Evolutionary conservation across 53 echinoderm and acorn worm species (phyloP), one percentile per base, ranked within the genome.

Genomic region (Antedon mediterranea): DNA sequence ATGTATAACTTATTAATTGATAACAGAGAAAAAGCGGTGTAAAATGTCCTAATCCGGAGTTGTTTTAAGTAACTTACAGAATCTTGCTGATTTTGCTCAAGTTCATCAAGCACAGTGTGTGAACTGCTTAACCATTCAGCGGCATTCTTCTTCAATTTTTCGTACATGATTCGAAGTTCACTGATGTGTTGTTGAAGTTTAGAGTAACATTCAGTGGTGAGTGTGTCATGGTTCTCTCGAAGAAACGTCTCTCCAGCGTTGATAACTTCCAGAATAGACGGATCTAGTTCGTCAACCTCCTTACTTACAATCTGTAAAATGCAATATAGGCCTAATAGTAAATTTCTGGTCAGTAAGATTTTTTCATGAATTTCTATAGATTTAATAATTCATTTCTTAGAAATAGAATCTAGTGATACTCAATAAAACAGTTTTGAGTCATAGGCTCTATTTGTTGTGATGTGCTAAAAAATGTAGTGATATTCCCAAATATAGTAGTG

Each of bases 191-290:
- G 78, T 44, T 85, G 85, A 57, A 95, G 84, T 74, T 89, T 92
- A 0, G 85, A 77, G 82, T 91, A 89, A 26, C 89, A 86, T 72
- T 95, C 97, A 2, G 97, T 89, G 71, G 81, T 95, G 33, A 95
- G 86, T 33, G 91, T 95, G 84, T 95, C 97, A 71, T 85, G 79
- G 79, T 92, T 92, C 30, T 78, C 85, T 28, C 92, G 87, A 74
- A 95, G 81, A 85, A 95, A 95, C 78, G 87, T 86, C 74, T 95
- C 97, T 6, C 91, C 97, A 32, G 92, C 85, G 78, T 89, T 89
- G 0, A 92, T 91, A 32, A 89, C 92, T 32, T 92, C 92, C 4
- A 33, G 27, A 3, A 76, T 33, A 6, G 32, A 33, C 18, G 76
- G 76, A 23, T 33, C 34, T 32, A 32, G 23, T 9, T 76, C 76